Conservation (phyloP, 2,797 vertebrate genomes). For the Gymnothorax reevesii region DNA sequence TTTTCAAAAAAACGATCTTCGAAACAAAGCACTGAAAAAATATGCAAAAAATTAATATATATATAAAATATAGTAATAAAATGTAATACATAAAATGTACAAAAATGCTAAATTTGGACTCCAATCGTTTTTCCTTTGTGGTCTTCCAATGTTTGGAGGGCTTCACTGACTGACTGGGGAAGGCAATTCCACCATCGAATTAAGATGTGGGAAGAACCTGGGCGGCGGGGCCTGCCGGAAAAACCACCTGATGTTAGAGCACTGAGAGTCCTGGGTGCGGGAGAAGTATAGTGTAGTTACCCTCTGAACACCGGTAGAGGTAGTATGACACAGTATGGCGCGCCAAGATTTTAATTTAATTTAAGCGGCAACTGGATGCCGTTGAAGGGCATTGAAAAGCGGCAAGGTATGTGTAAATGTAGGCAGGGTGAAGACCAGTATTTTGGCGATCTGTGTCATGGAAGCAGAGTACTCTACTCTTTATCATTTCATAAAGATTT, state of each 20-base stretch:
- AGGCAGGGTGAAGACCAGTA: not conserved
- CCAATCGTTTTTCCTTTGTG: no score
- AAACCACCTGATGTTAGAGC: not conserved
- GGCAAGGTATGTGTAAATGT: not conserved
- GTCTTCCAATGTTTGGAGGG: no score
- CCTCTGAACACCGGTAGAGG: not conserved
- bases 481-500: no score
- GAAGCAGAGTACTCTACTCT: no score
- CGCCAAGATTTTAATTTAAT: not conserved
- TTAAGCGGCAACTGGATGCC: not conserved
- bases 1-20: not conserved
- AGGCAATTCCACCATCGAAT: not conserved
- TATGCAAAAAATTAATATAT: no score
- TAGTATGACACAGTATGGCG: not conserved
- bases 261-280: not conserved
- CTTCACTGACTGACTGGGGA: not conserved
- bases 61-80: no score
- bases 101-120: no score
- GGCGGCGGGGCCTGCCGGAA: not conserved
- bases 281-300: not conserved
- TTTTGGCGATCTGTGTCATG: not conserved
- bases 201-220: no score
- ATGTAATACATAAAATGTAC: no score
- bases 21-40: no score
- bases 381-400: not conserved